phyloP scores from a whole-genome alignment of 2,113 vertebrate genomes.

The Pterocles orientalis region DNA sequence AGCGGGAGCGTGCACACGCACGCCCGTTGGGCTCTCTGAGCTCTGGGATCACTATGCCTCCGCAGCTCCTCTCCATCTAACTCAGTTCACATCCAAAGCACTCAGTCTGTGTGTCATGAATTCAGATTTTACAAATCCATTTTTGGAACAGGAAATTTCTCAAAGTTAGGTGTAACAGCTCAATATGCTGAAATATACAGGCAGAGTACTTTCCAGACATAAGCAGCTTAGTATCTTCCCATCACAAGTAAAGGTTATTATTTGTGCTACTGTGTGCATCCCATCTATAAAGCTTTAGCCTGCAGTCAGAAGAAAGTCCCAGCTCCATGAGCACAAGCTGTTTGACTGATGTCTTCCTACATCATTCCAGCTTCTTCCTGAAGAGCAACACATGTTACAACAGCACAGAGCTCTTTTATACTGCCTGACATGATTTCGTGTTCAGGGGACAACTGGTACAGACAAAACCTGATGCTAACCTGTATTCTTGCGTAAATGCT shows the following conservation, averaged over 20 bases:
- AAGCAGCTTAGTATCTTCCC: neutral
- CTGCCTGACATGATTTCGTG: neutral
- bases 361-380: neutral
- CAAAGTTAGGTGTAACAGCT: neutral
- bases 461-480: neutral
- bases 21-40: neutral
- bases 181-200: neutral
- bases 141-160: neutral
- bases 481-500: neutral
- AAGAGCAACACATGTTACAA: neutral
- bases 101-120: neutral
- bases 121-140: neutral
- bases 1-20: neutral
- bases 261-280: neutral
- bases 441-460: neutral
- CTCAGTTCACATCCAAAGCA: neutral
- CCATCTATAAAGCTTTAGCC: neutral
- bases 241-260: accelerated
- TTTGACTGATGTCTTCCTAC: neutral
- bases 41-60: neutral
- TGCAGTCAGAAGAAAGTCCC: neutral
- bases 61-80: neutral
- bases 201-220: neutral
- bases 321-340: neutral
- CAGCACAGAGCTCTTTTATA: neutral